Base-by-base conservation (phyloP, 2,888 invertebrate species). In the Calliopum simillimum region DNA sequence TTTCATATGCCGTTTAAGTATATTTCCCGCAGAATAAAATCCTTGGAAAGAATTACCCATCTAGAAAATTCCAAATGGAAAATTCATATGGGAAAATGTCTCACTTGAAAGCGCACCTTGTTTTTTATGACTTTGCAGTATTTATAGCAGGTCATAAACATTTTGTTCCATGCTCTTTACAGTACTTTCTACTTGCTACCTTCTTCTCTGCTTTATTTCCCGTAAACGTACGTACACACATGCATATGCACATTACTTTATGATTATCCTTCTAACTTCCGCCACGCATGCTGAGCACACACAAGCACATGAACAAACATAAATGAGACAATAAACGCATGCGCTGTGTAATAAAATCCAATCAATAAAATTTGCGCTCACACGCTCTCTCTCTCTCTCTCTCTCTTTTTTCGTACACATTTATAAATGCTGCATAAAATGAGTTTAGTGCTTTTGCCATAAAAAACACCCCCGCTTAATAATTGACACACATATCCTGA, bases 401-500 rank as follows among this genome's bases (percentile, higher is more conserved):
- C 33, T 33, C 33, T 33, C 33, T 33, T 8, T 33, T 8, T 1
- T 33, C 33, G 33, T 8, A 4, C 33, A 33, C 5, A 33, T 33
- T 8, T 49, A 53, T 41, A 49, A 67, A 67, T 67, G 58, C 59
- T 58, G 67, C 67, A 58, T 59, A 49, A 58, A n/a, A 49, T 33
- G 25, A 67, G 21, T 41, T 67, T 8, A 33, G 33, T 33, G n/a
- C n/a, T 33, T 4, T 8, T 59, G 58, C 58, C 21, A 67, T 59
- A 67, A 67, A 56, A 46, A 43, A 41, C 33, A 33, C 33, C 33
- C 33, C 33, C 33, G 56, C 41, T n/a, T 13, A 19, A 19, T 11
- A 19, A 43, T 13, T 13, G 46, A 3, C 44, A 46, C n/a, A 11
- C 41, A 59, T 44, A 59, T 44, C 56, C 49, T 59, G 19, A 33